Evolutionary conservation across 2,888 invertebrate genomes (phyloP), one percentile per base, ranked within the genome.

Genomic region (Rhingia rostrata): DNA sequence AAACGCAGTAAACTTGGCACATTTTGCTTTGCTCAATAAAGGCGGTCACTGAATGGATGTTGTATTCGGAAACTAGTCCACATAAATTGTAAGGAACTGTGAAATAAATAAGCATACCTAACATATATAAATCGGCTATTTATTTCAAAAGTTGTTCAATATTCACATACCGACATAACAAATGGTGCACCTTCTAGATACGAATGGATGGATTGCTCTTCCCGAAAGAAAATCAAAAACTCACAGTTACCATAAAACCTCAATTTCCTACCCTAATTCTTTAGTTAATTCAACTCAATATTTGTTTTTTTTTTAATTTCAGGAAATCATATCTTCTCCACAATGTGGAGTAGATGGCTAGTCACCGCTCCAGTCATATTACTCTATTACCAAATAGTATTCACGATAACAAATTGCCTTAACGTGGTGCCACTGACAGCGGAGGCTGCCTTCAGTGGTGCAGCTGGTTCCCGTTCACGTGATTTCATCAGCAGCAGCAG

Each of bases 301-400:
- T 9, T 6, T 30, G 4, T 49, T 37, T n/a, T 22, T 32, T 53
- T 51, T 77, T 64, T 49, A 39, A 43, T 81, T 79, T 0, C 64
- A 84, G 84, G 84, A 80, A 80, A 84, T 75, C 84, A 75, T 80
- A 87, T 88, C 87, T 88, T 87, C 87, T 87, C 87, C 87, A 90
- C 87, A 88, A 89, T 89, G 90, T 89, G 88, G 88, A 89, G 89
- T 88, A 89, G 89, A 88, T 89, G 89, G 89, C 89, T 90, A 88
- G 88, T 89, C 88, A 89, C 80, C 72, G 86, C 86, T 86, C 88
- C 87, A 87, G 87, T 86, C 86, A 81, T 87, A 79, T 86, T 87
- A 86, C 66, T 87, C 61, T 88, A 88, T 88, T 89, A 91, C 92
- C 91, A 91, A 91, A 92, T 91, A 90, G 89, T 90, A 89, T 90